Base-by-base conservation (phyloP, 2,797 vertebrate species). In the Chanos chanos region DNA sequence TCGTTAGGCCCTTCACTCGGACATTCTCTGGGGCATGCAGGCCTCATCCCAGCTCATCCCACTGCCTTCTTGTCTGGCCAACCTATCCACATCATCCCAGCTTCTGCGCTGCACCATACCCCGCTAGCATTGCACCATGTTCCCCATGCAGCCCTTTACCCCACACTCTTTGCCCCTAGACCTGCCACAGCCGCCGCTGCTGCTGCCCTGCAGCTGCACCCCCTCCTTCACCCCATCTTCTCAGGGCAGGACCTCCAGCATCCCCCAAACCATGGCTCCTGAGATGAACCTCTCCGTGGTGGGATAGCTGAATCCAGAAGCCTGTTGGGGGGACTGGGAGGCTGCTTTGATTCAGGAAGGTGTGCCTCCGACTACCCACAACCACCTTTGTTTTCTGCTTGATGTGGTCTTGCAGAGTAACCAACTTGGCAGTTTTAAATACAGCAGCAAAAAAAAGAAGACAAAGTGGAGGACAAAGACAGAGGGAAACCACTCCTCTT, bases 221-320 rank as follows among this genome's bases (percentile, higher is more conserved):
- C 96, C 1, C 81, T 98, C 15, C 91, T 99, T 59, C 97, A 99
- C 85, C 97, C 97, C 60, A 97, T 98, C 73, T 99, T 99, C 91
- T 98, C 96, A 90, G 95, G 95, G 69, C 97, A 99, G 86, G 97
- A 99, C 88, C 93, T 99, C 79, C 97, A 99, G 80, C 97, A 99
- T 53, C 97, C 95, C 0, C 96, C 96, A 21, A 97, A 93, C 70
- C 97, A 99, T 1, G 96, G 97, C 76, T 96, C 97, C 68, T 99
- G 94, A 98, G 77, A 48, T 3, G 25, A 13, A 31, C 7, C 0
- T 1, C 19, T 40, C 68, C 45, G 24, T 47, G 53, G 44, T 39
- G 56, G 48, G 70, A 72, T 57, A 63, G 31, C 36, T 16, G 51
- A 41, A 66, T 40, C 48, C 40, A 53, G 36, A 73, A 72, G 55